phyloP scores from a whole-genome alignment of 2,113 vertebrate genomes.

The Catharus fuscescens region DNA sequence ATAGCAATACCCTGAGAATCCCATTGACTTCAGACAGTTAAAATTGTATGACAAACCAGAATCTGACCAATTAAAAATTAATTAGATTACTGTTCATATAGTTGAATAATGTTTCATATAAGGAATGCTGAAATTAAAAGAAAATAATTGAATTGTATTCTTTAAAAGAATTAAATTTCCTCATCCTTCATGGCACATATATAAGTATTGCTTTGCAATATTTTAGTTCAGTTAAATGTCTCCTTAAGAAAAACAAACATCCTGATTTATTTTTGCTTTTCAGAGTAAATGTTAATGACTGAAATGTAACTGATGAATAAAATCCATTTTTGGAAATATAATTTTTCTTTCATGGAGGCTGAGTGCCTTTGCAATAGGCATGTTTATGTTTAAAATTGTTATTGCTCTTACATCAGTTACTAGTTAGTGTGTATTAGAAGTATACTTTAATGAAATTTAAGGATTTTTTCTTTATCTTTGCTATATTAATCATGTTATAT shows the following conservation, averaged over 20 bases:
- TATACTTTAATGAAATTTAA: background rate
- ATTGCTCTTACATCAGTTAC: background rate
- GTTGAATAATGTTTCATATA: background rate
- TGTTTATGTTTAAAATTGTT: background rate
- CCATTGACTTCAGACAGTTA: background rate
- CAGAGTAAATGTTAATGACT: conserved; percentile 13
- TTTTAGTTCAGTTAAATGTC: conserved; percentile 18
- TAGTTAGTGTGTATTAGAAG: background rate
- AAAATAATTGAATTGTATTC: background rate
- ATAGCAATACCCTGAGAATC: background rate
- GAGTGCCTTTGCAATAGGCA: background rate
- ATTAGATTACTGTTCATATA: background rate
- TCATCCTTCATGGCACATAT: background rate
- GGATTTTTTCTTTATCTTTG: background rate
- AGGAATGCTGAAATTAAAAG: background rate
- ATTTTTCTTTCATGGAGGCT: background rate
- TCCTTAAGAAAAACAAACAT: conserved; percentile 23
- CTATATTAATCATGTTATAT: background rate
- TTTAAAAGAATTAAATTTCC: background rate
- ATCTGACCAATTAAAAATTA: conserved; percentile 14
- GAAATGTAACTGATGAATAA: conserved; percentile 19
- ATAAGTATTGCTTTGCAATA: background rate
- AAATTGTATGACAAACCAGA: background rate
- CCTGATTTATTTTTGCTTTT: background rate
- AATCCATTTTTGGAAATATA: background rate